Base-by-base conservation (phyloP, 2,113 vertebrate species). In the Podocnemis expansa region DNA sequence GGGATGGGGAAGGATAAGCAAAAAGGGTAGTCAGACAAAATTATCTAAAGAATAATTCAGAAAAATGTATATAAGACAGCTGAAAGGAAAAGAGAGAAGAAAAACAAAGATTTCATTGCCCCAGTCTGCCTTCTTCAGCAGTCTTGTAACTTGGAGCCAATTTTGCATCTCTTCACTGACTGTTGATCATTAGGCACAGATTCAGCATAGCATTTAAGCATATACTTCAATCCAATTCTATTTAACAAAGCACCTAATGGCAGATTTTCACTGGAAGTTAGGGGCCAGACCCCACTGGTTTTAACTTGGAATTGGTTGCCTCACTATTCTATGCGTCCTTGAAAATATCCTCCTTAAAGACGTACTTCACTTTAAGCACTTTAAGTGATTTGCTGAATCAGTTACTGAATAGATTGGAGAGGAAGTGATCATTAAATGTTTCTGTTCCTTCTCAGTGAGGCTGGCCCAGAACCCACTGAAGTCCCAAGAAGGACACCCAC, bases 251-350 rank as follows among this genome's bases (percentile, higher is more conserved):
- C 56, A 58, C 24, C 27, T 45, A 27, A 41, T 38, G 63, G 73
- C 41, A 76, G 43, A 76, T 76, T 76, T 76, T 76, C 73, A 43
- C 6, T 13, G 43, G 27, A 2, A 45, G 43, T 76, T 45, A 45
- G 73, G 43, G 45, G 24, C 41, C 38, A 76, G 8, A 76, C 45
- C 41, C 73, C 13, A 76, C 43, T 45, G 73, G 11, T 21, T 17
- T 58, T 24, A 45, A 8, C 1, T 67, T 25, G 19, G 38, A 80
- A 27, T 2, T 45, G 29, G 58, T 88, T 0, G 1, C 51, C 16
- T 25, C n/a, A 10, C 2, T 31, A n/a, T 5, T 24, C 27, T 80
- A 47, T 34, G 31, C 38, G 29, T 17, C n/a, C 24, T 38, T 45
- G 41, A 76, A 76, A 76, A 76, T 43, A 12, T 45, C 24, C 38